A percentile compares a stretch with the other conserved stretches of the same genome.
Evolutionary conservation across 2,797 vertebrate genomes (phyloP).

Genomic region (Channa striata): DNA sequence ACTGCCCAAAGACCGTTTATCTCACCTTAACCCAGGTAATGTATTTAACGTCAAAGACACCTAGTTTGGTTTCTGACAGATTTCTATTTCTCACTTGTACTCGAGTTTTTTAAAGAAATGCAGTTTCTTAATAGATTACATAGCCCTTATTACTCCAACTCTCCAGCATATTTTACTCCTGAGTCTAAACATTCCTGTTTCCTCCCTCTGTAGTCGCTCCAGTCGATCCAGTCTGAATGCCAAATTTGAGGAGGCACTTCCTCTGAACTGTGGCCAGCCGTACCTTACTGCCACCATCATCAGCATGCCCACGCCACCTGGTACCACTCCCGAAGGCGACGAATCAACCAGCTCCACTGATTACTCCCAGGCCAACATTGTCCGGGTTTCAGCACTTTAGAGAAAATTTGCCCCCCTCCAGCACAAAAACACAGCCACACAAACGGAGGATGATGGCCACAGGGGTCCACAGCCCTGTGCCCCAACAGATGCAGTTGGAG

Average conservation of each 20-base stretch:
- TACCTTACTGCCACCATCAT: conserved; percentile 92
- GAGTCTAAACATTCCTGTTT: background rate
- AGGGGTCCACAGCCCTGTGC: background rate
- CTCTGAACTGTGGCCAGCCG: conserved; percentile 92
- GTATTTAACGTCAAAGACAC: no score
- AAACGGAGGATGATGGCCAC: background rate
- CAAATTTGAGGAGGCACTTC: conserved; percentile 92
- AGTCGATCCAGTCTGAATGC: conserved; percentile 95
- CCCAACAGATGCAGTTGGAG: conserved; percentile 17
- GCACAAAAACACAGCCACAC: conserved; percentile 7
- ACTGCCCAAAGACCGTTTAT: no score
- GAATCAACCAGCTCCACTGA: conserved; percentile 84
- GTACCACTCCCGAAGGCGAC: conserved; percentile 86
- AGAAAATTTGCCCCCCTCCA: conserved; percentile 7
- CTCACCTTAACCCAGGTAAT: no score
- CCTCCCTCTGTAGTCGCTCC: conserved; percentile 38
- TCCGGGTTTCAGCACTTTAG: conserved; percentile 96
- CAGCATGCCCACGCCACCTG: conserved; percentile 88
- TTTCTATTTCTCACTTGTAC: no score
- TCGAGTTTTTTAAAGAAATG: no score
- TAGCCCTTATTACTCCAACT: background rate
- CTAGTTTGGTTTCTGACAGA: no score
- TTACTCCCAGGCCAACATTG: conserved; percentile 90
- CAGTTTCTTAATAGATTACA: no score
- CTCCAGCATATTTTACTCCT: background rate